Percentiles rank a stretch among this genome's conserved stretches.
These are phyloP conservation scores for Tiliqua scincoides DNA, from an alignment of 2,113 vertebrate species.

Conservation along the genomic window DNA sequence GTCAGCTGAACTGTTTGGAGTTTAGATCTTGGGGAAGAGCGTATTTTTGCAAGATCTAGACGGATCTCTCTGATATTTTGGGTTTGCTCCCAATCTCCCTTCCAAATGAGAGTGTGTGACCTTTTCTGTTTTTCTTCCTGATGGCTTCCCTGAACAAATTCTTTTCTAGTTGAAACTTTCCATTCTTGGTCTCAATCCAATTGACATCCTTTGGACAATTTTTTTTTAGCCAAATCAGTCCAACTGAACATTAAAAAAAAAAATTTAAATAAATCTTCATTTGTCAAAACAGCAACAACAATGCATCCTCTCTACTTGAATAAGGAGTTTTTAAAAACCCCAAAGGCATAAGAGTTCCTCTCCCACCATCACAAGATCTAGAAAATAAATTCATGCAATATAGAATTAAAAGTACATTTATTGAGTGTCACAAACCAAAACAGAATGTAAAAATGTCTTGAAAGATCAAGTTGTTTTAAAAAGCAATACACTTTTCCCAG, in stretches of 20 bases:
- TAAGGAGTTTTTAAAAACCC: background rate
- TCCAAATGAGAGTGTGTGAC: background rate
- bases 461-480: background rate
- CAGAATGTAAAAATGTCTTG: background rate
- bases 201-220: background rate
- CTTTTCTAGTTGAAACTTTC: constrained; percentile 27
- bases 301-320: background rate
- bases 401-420: background rate
- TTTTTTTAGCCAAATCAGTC: background rate
- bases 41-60: constrained; percentile 54
- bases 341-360: constrained; percentile 7
- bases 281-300: constrained; percentile 29
- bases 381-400: constrained; percentile 2
- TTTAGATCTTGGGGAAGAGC: constrained; percentile 44
- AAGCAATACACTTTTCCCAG: background rate
- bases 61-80: constrained; percentile 45
- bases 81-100: constrained; percentile 19
- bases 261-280: background rate
- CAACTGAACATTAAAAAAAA: background rate
- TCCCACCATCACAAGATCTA: constrained; percentile 19
- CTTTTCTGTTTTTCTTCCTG: constrained; percentile 6
- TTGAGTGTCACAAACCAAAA: background rate
- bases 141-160: constrained; percentile 26
- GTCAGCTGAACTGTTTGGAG: too few species aligned
- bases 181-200: background rate